phyloP scores from a whole-genome alignment of 2,888 invertebrate genomes.

The Melieria omissa region DNA sequence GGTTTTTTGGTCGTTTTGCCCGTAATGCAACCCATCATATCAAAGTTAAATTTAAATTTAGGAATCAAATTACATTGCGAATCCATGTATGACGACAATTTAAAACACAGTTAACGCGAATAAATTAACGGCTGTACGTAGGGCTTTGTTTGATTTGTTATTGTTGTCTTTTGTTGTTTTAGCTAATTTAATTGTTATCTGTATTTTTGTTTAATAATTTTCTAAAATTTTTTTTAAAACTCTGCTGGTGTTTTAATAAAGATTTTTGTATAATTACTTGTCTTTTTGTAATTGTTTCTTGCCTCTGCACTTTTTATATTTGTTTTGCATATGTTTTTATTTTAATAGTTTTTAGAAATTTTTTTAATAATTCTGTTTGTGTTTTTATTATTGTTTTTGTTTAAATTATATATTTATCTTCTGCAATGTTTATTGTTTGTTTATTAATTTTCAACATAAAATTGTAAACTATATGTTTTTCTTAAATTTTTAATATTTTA shows the following conservation, averaged over 20 bases:
- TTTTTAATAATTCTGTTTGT: no score
- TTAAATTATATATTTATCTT: no score
- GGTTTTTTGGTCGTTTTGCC: conserved; percentile 37
- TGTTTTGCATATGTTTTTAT: neutral
- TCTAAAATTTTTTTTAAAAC: neutral
- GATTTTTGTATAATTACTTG: no score
- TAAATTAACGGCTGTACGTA: no score
- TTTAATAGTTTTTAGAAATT: neutral
- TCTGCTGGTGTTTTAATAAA: neutral
- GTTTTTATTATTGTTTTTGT: no score
- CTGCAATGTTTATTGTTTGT: no score
- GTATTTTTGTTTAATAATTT: neutral
- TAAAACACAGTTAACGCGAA: neutral
- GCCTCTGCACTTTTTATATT: neutral
- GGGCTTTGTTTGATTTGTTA: no score
- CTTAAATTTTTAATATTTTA: no score
- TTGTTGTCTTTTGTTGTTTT: no score
- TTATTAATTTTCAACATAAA: no score
- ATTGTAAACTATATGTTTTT: no score
- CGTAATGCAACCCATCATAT: conserved; percentile 53
- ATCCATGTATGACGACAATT: conserved; percentile 46
- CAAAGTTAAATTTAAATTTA: conserved; percentile 51
- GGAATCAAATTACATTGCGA: conserved; percentile 46
- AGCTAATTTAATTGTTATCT: neutral
- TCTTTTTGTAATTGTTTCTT: neutral